A percentile compares a stretch with the other conserved stretches of the same genome.
These are phyloP conservation scores for Graphium colonna DNA, from an alignment of 2,888 invertebrate species.

Conservation along the genomic window DNA sequence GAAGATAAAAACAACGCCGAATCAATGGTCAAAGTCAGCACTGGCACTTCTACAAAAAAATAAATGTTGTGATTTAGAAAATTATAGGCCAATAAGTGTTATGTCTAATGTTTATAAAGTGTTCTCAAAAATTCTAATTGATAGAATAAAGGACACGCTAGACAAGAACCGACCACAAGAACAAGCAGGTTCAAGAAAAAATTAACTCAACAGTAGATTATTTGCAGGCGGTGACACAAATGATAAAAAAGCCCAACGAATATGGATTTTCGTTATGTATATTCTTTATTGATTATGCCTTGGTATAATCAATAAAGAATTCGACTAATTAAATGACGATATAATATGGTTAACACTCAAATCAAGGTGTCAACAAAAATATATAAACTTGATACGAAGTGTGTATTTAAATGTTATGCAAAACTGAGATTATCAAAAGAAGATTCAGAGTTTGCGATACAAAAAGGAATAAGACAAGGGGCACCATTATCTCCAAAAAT, in stretches of 20 bases:
- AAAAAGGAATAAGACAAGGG: not conserved
- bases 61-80: too few species aligned
- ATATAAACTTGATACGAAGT: too few species aligned
- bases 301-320: constrained; percentile 19
- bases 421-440: constrained; percentile 11
- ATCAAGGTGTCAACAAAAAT: too few species aligned
- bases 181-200: constrained; percentile 20
- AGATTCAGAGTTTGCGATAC: constrained; percentile 14
- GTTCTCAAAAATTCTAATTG: not conserved
- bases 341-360: constrained; percentile 21
- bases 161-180: constrained; percentile 21
- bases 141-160: constrained; percentile 16
- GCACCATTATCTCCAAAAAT: constrained; percentile 19
- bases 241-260: constrained; percentile 23
- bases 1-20: too few species aligned
- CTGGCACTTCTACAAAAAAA: too few species aligned
- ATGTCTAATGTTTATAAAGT: too few species aligned
- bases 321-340: constrained; percentile 18
- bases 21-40: too few species aligned
- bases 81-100: too few species aligned
- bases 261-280: too few species aligned
- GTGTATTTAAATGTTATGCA: constrained; percentile 17
- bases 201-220: constrained; percentile 18
- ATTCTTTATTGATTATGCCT: constrained; percentile 23
- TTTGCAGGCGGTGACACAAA: constrained; percentile 13